Conservation (phyloP, 2,797 vertebrate species). For the Lagorchestes hirsutus region DNA sequence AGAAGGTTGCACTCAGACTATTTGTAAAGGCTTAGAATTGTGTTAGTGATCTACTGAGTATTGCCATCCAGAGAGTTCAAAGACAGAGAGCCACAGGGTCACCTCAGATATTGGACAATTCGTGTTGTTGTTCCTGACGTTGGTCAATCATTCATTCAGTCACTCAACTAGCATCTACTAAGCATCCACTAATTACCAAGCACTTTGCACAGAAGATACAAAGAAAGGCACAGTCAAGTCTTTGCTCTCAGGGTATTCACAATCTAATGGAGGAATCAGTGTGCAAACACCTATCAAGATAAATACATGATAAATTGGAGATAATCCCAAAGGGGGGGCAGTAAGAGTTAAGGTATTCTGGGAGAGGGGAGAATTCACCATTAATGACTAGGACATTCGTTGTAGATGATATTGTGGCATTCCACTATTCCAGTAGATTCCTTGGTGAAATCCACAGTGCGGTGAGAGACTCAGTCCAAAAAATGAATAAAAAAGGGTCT, state of each 20-base stretch:
- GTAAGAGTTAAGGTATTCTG: not conserved
- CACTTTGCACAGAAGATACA: not conserved
- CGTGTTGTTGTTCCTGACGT: not conserved
- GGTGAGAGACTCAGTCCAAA: not conserved
- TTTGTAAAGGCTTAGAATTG: not conserved
- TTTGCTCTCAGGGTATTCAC: not conserved
- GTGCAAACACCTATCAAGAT: not conserved
- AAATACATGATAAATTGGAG: not conserved
- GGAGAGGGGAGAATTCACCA: not conserved
- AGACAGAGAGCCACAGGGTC: not conserved
- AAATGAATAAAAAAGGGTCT: not conserved
- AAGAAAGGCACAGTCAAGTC: not conserved
- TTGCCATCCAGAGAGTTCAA: not conserved
- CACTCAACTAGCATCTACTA: not conserved
- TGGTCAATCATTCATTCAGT: not conserved
- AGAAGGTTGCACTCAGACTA: not conserved
- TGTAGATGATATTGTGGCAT: not conserved
- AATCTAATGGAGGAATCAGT: not conserved
- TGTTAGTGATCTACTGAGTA: not conserved
- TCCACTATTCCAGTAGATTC: not conserved
- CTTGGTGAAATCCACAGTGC: not conserved
- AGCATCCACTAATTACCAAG: not conserved
- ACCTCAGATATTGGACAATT: not conserved
- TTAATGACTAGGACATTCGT: not conserved
- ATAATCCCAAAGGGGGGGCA: not conserved